A percentile compares a stretch with the other conserved stretches of the same genome.
Evolutionary conservation across 1,140 invertebrate species (phyloP).

Genomic region (Bombus superbus): DNA sequence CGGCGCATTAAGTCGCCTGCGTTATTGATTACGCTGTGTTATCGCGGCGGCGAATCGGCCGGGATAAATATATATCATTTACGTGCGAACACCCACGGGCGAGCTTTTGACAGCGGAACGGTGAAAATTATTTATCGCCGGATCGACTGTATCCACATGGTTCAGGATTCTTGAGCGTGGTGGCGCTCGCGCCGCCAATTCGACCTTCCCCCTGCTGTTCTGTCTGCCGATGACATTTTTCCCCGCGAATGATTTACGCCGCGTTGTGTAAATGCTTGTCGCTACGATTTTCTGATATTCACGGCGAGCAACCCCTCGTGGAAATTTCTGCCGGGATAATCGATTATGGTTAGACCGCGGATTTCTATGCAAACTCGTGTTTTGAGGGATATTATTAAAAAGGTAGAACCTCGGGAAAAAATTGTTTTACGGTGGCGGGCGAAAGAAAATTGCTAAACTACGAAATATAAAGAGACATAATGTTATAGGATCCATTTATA

Average conservation of each 20-base stretch:
- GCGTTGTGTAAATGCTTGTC: neutral
- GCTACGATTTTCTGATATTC: neutral
- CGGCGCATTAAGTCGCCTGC: constrained; percentile 50
- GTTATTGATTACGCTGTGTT: constrained; percentile 63
- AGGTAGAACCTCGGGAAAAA: too few relatives aligned
- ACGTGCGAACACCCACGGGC: constrained; percentile 63
- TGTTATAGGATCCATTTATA: too few relatives aligned
- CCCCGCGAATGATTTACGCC: constrained; percentile 50
- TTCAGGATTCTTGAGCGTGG: constrained; percentile 69
- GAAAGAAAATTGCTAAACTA: neutral
- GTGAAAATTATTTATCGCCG: constrained; percentile 73
- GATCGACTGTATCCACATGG: constrained; percentile 32
- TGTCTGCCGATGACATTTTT: constrained; percentile 54
- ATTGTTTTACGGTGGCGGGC: neutral
- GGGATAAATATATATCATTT: constrained; percentile 68
- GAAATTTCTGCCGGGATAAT: neutral
- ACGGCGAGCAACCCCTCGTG: neutral
- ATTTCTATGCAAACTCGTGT: too few relatives aligned
- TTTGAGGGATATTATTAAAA: too few relatives aligned
- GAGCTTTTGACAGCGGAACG: constrained; percentile 67
- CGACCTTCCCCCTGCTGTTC: neutral
- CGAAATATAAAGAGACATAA: too few relatives aligned
- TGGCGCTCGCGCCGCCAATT: constrained; percentile 41
- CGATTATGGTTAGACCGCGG: neutral
- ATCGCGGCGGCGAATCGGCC: constrained; percentile 61